Evolutionary conservation across 2,113 vertebrate genomes (phyloP).

Genomic region (Muntiacus reevesi): DNA sequence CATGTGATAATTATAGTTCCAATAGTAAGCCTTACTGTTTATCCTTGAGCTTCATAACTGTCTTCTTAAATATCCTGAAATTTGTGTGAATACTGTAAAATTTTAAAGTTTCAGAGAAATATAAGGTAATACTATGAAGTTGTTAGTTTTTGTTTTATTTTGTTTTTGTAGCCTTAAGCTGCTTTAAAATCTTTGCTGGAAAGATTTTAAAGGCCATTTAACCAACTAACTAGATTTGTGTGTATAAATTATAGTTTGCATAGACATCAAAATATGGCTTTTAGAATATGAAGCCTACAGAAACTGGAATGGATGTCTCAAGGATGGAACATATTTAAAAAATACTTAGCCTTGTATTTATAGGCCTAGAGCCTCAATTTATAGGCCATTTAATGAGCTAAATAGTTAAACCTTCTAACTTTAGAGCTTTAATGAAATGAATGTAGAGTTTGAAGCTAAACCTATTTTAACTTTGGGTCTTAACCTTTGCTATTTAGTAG

Average conservation of each 20-base stretch:
- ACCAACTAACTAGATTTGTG: background rate
- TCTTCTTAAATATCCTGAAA: background rate
- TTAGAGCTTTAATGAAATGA: background rate
- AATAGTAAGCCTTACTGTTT: background rate
- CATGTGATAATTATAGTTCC: background rate
- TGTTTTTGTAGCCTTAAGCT: background rate
- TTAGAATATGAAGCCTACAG: background rate
- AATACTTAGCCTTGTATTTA: background rate
- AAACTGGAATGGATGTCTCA: background rate
- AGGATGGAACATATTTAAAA: background rate
- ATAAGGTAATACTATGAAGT: background rate
- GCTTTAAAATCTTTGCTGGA: background rate
- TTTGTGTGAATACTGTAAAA: background rate
- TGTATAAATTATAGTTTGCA: background rate
- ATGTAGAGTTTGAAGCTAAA: background rate
- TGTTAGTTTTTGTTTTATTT: background rate
- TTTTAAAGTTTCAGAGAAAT: background rate
- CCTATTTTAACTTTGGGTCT: background rate
- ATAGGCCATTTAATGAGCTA: background rate
- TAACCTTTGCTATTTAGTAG: background rate
- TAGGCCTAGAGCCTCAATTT: background rate
- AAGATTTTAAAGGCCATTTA: background rate
- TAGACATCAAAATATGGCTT: background rate
- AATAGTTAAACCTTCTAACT: background rate
- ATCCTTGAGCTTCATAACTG: background rate